Base-by-base conservation (phyloP, 2,888 invertebrate species). In the Peribatodes rhomboidaria region DNA sequence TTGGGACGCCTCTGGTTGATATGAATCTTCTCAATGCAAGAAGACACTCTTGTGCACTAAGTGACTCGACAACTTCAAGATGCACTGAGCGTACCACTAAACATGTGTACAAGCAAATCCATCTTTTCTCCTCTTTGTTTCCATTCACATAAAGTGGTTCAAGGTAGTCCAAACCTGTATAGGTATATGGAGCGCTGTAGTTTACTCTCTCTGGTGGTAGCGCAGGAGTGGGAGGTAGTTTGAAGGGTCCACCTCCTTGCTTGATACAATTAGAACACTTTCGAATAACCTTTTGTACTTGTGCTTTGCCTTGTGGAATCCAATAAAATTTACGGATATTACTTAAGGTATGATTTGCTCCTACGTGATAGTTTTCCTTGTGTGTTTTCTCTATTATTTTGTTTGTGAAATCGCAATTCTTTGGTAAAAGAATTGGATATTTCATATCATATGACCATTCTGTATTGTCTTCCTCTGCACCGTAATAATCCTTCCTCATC, bases 51-150 rank as follows among this genome's bases (percentile, higher is more conserved):
- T 70, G 58, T 6, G 71, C 58, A 9, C 68, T 49, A 0, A 73
- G 14, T 14, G 69, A 59, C 2, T 55, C 22, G 0, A 73, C 68
- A 0, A 66, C n/a, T 27, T 68, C 65, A 1, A 73, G 1, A 10
- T 65, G 65, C 1, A 70, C 57, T 0, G 71, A 67, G 37, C 70
- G 16, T 9, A 70, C 33, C 1, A 65, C 63, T 0, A 71, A 47
- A 35, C 71, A 73, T 1, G 70, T 73, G 18, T 59, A 69, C 1
- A 71, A 20, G 14, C 66, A 67, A 1, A 70, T 37, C 72, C 72
- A 70, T 39, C 63, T 33, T 35, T 70, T 70, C 13, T 55, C 31
- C 18, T 41, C 53, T 0, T 13, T 16, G 1, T 9, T 31, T 13
- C 7, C 20, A 6, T 35, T 20, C 7, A 31, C 4, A n/a, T n/a